Evolutionary conservation across 2,888 invertebrate species (phyloP).

Genomic region (Dicranocentrus wangi): DNA sequence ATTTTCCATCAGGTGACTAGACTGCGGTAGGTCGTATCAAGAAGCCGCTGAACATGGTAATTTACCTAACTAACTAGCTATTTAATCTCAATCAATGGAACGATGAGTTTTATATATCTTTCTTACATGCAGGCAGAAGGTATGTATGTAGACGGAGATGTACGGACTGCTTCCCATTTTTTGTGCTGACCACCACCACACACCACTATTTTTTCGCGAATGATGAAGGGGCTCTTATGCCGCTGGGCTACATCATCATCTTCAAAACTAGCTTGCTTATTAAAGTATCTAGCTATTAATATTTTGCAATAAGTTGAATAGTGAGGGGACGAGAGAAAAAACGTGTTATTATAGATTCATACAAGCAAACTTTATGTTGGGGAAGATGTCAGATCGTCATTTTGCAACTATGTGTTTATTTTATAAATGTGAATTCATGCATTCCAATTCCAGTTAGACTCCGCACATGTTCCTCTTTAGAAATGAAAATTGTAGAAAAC

Average conservation of each 20-base stretch:
- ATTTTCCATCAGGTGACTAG: constrained; percentile 57
- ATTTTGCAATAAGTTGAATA: constrained; percentile 4
- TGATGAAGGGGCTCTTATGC: constrained; percentile 57
- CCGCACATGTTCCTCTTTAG: constrained; percentile 39
- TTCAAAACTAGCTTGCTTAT: constrained; percentile 40
- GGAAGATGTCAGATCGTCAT: constrained; percentile 1
- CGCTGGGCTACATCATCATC: constrained; percentile 55
- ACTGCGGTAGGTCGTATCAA: constrained; percentile 67
- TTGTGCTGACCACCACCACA: constrained; percentile 51
- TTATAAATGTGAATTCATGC: constrained; percentile 25
- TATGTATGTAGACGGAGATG: constrained; percentile 36
- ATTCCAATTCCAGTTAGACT: constrained; percentile 37
- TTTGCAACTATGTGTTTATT: constrained; percentile 25
- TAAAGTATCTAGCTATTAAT: constrained; percentile 47
- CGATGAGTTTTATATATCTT: constrained; percentile 59
- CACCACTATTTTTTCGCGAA: constrained; percentile 55
- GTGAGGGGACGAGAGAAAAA: not conserved
- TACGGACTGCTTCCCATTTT: not conserved
- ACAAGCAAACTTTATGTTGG: not conserved
- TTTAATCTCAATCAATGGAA: constrained; percentile 68
- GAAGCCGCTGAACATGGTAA: constrained; percentile 68
- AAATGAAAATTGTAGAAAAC: too few relatives aligned
- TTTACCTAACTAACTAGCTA: constrained; percentile 66
- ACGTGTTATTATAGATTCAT: constrained; percentile 16
- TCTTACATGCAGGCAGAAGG: not conserved